These are phyloP conservation scores for Drosophila demipolita DNA, from an alignment of 2,888 invertebrate genomes.

Conservation along the genomic window DNA sequence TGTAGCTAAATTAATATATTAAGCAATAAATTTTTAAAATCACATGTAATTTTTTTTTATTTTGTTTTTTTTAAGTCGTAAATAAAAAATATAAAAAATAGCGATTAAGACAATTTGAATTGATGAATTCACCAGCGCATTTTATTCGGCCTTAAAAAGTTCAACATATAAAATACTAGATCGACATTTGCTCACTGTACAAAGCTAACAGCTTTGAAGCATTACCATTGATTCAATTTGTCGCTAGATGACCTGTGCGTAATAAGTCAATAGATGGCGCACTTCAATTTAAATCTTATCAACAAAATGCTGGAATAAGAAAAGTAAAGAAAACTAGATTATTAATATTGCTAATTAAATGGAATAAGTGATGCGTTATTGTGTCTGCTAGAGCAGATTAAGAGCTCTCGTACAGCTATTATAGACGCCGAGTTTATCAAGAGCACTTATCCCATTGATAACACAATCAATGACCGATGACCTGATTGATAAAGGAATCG, in stretches of 20 bases:
- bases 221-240: background rate
- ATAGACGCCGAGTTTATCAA: slow-evolving; percentile 20
- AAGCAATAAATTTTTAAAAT: too few relatives aligned
- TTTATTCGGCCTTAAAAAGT: background rate
- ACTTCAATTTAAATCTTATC: slow-evolving; percentile 10
- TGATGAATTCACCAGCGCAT: background rate
- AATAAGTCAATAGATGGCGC: slow-evolving; percentile 10
- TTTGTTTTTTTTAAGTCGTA: background rate
- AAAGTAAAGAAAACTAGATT: background rate
- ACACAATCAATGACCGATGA: slow-evolving; percentile 51
- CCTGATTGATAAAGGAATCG: slow-evolving; percentile 28
- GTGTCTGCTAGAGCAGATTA: background rate
- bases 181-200: slow-evolving; percentile 5
- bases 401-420: background rate
- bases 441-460: slow-evolving; percentile 44
- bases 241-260: slow-evolving; percentile 4
- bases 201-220: slow-evolving; percentile 25
- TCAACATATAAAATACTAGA: slow-evolving; percentile 9
- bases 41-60: too few relatives aligned
- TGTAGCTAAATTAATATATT: background rate
- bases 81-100: background rate
- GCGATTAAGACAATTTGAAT: background rate
- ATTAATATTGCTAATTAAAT: background rate
- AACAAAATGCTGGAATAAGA: background rate
- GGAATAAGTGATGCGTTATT: background rate